phyloP scores from a whole-genome alignment of 2,888 invertebrate species.

The Ditula angustiorana region DNA sequence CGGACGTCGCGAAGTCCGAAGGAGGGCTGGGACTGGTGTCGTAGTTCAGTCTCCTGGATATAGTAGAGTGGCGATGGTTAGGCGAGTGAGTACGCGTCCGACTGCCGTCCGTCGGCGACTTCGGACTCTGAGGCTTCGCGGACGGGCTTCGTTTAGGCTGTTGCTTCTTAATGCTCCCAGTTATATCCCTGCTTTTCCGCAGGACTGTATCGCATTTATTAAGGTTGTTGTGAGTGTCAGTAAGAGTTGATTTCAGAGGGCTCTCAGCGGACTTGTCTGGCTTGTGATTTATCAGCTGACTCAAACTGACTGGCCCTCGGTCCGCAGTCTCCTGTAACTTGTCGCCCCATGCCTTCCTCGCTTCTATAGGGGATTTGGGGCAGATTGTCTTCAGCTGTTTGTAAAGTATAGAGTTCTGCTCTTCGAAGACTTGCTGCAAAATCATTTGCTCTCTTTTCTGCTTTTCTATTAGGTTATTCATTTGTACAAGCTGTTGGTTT shows the following conservation, averaged over 20 bases:
- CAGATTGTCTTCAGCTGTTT: constrained; percentile 76
- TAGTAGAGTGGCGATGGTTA: constrained; percentile 46
- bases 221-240: constrained; percentile 69
- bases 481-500: constrained; percentile 87
- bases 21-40: constrained; percentile 57
- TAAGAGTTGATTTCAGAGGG: constrained; percentile 62
- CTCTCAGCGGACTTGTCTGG: constrained; percentile 51
- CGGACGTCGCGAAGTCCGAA: neutral
- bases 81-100: constrained; percentile 65
- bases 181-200: constrained; percentile 71
- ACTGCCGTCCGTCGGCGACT: constrained; percentile 52
- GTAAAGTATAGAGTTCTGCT: constrained; percentile 87
- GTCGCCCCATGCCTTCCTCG: constrained; percentile 73
- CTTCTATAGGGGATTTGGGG: constrained; percentile 68
- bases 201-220: constrained; percentile 68
- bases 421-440: constrained; percentile 87
- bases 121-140: constrained; percentile 36
- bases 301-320: constrained; percentile 74
- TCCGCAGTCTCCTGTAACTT: constrained; percentile 51
- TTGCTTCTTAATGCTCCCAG: constrained; percentile 65
- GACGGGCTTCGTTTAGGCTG: neutral
- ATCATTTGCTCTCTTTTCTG: constrained; percentile 87
- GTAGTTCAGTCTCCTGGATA: constrained; percentile 66
- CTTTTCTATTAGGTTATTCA: constrained; percentile 86
- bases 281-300: constrained; percentile 71